Conservation (phyloP, 2,797 vertebrate species). For the Fistularia tabacaria region DNA sequence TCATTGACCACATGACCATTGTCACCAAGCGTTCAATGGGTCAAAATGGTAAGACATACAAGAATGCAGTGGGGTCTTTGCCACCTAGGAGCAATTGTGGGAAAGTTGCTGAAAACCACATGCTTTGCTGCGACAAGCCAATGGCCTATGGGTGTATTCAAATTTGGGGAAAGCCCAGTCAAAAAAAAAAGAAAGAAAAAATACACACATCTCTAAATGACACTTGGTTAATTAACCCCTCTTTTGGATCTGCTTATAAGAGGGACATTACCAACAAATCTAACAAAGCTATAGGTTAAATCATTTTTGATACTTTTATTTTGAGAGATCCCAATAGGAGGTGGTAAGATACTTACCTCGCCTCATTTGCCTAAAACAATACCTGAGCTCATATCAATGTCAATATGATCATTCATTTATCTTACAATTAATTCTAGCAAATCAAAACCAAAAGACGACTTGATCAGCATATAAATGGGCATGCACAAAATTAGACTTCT, state of each 20-base stretch:
- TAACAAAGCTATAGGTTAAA: slow-evolving; percentile 1
- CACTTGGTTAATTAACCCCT: slow-evolving; percentile 16
- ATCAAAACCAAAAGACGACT: not conserved
- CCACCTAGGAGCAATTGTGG: slow-evolving; percentile 59
- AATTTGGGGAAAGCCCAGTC: slow-evolving; percentile 59
- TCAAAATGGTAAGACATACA: slow-evolving; percentile 74
- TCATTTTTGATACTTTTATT: slow-evolving; percentile 17
- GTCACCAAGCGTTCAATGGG: slow-evolving; percentile 67
- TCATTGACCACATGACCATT: slow-evolving; percentile 75
- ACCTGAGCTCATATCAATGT: not conserved
- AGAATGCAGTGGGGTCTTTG: slow-evolving; percentile 66
- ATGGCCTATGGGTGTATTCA: slow-evolving; percentile 76
- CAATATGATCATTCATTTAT: not conserved
- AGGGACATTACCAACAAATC: slow-evolving; percentile 14
- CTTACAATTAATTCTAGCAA: not conserved
- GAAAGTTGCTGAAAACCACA: slow-evolving; percentile 66
- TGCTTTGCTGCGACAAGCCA: slow-evolving; percentile 68
- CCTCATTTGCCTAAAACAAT: not conserved
- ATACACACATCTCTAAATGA: slow-evolving; percentile 17
- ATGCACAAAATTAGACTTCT: not conserved
- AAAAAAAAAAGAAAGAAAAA: slow-evolving; percentile 1
- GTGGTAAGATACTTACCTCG: not conserved
- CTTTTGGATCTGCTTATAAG: slow-evolving; percentile 16
- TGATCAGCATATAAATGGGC: not conserved
- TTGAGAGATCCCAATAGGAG: slow-evolving; percentile 12